A percentile compares a stretch with the other conserved stretches of the same genome.
These are phyloP conservation scores for Aphelenchoides besseyi DNA, from an alignment of 1,140 invertebrate species.

Conservation along the genomic window DNA sequence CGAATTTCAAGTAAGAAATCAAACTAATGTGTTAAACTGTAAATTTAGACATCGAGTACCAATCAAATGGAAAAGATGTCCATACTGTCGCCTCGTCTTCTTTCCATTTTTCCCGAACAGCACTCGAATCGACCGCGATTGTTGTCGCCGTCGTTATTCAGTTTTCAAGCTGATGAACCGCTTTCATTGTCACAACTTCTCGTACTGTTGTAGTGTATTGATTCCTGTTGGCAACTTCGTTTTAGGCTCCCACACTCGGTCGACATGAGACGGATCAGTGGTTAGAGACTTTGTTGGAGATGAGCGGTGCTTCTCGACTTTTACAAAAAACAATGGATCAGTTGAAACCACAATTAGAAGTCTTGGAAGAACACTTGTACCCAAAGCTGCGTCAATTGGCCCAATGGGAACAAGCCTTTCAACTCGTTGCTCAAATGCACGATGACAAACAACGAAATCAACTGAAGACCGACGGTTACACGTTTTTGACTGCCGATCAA, in stretches of 20 bases:
- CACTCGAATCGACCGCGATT: background rate
- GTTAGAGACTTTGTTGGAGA: constrained; percentile 4
- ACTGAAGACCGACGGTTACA: constrained; percentile 7
- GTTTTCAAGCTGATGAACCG: constrained; percentile 9
- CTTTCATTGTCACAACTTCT: background rate
- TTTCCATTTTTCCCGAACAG: background rate
- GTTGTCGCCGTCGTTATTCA: constrained; percentile 11
- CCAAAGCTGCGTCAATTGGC: background rate
- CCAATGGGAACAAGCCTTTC: constrained; percentile 2
- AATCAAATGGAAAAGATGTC: background rate
- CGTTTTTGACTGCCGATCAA: background rate
- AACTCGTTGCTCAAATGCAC: background rate
- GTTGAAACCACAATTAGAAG: background rate
- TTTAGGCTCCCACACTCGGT: constrained; percentile 14
- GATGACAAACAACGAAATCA: background rate
- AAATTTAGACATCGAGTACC: too few relatives aligned
- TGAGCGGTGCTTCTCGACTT: constrained; percentile 8
- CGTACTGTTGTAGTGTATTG: background rate
- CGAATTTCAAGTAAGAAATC: background rate
- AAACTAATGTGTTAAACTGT: too few relatives aligned
- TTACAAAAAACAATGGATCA: background rate
- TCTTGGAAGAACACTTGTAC: background rate
- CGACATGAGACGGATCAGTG: background rate
- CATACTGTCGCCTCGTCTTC: background rate
- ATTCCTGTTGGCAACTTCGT: background rate